Evolutionary conservation across 2,888 invertebrate genomes (phyloP).

Genomic region (Entomobrya multifasciata): DNA sequence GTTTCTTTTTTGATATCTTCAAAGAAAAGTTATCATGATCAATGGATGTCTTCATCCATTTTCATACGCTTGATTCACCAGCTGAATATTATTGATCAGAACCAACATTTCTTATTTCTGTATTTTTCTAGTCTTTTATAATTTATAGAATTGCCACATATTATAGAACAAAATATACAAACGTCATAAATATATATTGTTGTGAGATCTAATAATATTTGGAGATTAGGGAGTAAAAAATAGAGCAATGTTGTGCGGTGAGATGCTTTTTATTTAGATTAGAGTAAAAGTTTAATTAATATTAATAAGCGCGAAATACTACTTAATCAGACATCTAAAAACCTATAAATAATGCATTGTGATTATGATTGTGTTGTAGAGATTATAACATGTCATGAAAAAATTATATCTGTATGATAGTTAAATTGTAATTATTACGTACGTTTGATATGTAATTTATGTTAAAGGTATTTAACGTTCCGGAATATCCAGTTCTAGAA

Average conservation of each 20-base stretch:
- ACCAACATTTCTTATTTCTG: conserved; percentile 64
- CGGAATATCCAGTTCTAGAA: conserved; percentile 15
- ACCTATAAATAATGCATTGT: conserved; percentile 45
- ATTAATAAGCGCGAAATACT: conserved; percentile 19
- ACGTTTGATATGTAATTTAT: conserved; percentile 26
- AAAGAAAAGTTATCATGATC: neutral
- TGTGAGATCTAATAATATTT: conserved; percentile 4
- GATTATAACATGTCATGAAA: conserved; percentile 43
- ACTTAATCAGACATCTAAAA: conserved; percentile 29
- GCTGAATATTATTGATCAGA: conserved; percentile 51
- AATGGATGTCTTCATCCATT: conserved; percentile 11
- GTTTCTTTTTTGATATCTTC: too few species aligned
- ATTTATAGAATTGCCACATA: conserved; percentile 57
- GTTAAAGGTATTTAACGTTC: conserved; percentile 24
- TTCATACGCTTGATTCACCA: conserved; percentile 61
- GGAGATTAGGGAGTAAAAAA: conserved; percentile 15
- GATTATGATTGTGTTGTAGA: conserved; percentile 58
- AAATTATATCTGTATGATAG: conserved; percentile 17
- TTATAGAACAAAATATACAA: conserved; percentile 18
- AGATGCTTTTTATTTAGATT: conserved; percentile 31
- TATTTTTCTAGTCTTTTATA: conserved; percentile 70
- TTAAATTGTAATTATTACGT: conserved; percentile 19
- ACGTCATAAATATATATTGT: conserved; percentile 23
- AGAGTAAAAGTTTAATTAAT: too few species aligned
- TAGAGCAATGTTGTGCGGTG: conserved; percentile 20